A percentile compares a stretch with the other conserved stretches of the same genome.
Conservation (phyloP, 2,797 vertebrate species). For the Microchirus variegatus region DNA sequence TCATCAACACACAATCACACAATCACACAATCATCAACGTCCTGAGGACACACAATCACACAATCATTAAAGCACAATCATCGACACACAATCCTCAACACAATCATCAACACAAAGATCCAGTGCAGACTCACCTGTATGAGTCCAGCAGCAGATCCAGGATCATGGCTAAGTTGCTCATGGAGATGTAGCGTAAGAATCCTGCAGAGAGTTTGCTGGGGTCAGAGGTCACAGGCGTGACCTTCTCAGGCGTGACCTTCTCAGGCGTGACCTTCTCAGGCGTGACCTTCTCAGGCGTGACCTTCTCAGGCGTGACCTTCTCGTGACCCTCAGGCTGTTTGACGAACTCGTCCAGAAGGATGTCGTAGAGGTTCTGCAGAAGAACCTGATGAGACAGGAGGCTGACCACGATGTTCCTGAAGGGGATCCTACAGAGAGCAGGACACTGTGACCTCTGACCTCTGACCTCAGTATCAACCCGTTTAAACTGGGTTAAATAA, state of each 20-base stretch:
- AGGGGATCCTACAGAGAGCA: constrained; percentile 86
- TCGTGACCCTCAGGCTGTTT: constrained; percentile 86
- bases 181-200: constrained; percentile 97
- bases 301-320: too few relatives aligned
- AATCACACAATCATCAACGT: too few relatives aligned
- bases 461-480: too few relatives aligned
- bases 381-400: constrained; percentile 96
- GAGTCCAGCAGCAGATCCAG: constrained; percentile 97
- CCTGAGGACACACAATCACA: too few relatives aligned
- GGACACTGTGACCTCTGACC: too few relatives aligned
- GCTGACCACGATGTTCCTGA: constrained; percentile 96
- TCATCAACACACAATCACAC: too few relatives aligned
- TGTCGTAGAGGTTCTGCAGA: constrained; percentile 95
- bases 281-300: constrained; percentile 76
- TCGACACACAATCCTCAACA: too few relatives aligned
- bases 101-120: too few relatives aligned
- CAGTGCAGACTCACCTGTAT: constrained; percentile 78
- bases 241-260: constrained; percentile 78
- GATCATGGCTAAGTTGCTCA: constrained; percentile 96
- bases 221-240: constrained; percentile 81
- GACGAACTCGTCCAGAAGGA: constrained; percentile 94
- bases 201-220: constrained; percentile 80
- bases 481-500: too few relatives aligned
- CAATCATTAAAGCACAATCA: too few relatives aligned
- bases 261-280: too few relatives aligned